These are phyloP conservation scores for Poecilia velifera DNA, from an alignment of 2,797 vertebrate species.

Conservation along the genomic window DNA sequence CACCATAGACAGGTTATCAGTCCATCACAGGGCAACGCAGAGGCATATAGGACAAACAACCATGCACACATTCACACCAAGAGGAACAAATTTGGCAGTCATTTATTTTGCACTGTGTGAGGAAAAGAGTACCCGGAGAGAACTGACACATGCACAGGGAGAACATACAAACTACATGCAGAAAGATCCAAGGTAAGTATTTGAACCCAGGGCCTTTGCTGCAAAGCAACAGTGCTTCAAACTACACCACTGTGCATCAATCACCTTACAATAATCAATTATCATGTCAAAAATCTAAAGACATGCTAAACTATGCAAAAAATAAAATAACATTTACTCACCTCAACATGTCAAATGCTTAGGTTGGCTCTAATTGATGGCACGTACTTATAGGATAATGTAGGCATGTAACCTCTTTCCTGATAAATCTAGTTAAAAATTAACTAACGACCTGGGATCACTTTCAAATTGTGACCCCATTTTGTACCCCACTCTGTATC, in stretches of 20 bases:
- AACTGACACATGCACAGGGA: background rate
- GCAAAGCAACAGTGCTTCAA: background rate
- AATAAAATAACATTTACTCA: background rate
- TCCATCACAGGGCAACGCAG: background rate
- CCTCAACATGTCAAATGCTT: background rate
- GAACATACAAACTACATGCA: background rate
- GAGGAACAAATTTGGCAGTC: too few species aligned
- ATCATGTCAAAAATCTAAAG: background rate
- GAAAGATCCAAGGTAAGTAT: background rate
- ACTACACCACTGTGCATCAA: background rate
- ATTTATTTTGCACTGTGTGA: background rate
- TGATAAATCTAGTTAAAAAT: background rate
- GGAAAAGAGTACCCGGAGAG: background rate
- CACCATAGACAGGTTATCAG: background rate
- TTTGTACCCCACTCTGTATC: background rate
- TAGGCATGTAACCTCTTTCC: background rate
- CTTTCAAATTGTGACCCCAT: background rate
- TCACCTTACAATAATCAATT: too few species aligned
- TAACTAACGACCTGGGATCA: background rate
- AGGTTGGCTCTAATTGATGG: background rate
- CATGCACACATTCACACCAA: background rate
- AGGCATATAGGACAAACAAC: background rate
- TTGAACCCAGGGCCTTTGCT: background rate
- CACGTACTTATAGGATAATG: too few species aligned
- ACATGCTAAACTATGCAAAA: background rate